Base-by-base conservation (phyloP, 2,797 vertebrate genomes). In the Enteromius trimaculatus region DNA sequence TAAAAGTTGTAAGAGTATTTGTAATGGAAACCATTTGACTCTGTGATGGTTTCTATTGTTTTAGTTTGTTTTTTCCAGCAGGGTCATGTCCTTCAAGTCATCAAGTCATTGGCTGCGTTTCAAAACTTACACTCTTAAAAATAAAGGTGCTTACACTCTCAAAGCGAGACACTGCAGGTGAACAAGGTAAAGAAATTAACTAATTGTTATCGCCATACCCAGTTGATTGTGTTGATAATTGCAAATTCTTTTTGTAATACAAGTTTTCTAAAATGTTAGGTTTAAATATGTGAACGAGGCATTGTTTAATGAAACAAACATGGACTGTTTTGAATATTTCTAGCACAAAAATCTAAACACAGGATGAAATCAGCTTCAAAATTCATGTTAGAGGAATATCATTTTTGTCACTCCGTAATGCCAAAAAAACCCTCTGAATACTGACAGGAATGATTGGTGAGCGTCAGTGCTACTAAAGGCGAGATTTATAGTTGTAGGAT, bases 31-130 rank as follows among this genome's bases (percentile, higher is more conserved):
- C 9, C 53, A 58, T 58, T n/a, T 23, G 53, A 58, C 11, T 60
- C 55, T 60, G 55, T 58, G 55, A 60, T 13, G 53, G 55, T 26
- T 60, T 13, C 55, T 13, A 60, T 60, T 2, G 55, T 16, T 47
- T 14, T 47, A 47, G 11, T 13, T 4, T 44, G 11, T 23, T n/a
- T 23, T 58, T 60, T 58, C n/a, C n/a, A 60, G 55, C 55, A 60
- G 55, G 55, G 55, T 13, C 19, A 9, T 81, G 80, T 81, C 70
- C n/a, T 65, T 64, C 39, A 39, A 39, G 39, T 29, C 44, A 5
- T 64, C 39, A 39, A 39, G 39, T 29, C 44, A 5, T 26, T 39
- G 29, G 69, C 55, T 34, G 78, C 23, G 53, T 72, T 81, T 81
- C 39, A 62, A 62, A 21, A 11, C 39, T 0, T 2, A 39, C 51